Conservation (phyloP, 2,797 vertebrate species). For the Sebastes iracundus region DNA sequence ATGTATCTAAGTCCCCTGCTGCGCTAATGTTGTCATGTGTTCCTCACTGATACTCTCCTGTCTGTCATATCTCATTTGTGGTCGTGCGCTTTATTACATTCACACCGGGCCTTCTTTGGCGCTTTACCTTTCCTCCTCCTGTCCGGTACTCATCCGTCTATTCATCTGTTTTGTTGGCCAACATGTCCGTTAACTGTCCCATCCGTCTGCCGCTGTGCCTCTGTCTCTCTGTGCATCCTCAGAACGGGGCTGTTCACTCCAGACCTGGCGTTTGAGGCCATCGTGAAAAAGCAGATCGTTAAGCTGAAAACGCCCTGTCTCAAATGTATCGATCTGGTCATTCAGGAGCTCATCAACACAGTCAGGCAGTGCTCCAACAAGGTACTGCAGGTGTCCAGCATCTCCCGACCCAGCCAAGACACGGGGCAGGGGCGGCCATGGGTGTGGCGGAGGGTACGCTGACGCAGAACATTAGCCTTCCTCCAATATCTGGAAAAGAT, state of each 20-base stretch:
- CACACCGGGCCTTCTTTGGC: background rate
- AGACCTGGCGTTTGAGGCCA: constrained; percentile 98
- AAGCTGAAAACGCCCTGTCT: constrained; percentile 99
- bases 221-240: constrained; percentile 80
- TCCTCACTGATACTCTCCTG: constrained; percentile 8
- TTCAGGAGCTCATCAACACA: constrained; percentile 98
- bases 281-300: constrained; percentile 99
- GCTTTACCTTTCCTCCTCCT: background rate
- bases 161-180: constrained; percentile 6
- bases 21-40: constrained; percentile 36
- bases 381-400: constrained; percentile 86
- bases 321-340: constrained; percentile 98
- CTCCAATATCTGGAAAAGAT: background rate
- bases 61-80: constrained; percentile 21
- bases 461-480: constrained; percentile 33
- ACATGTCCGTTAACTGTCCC: constrained; percentile 68
- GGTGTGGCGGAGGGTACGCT: constrained; percentile 59
- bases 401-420: constrained; percentile 70
- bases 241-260: constrained; percentile 99
- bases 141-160: background rate
- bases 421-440: constrained; percentile 51
- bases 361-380: constrained; percentile 96
- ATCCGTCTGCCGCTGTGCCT: constrained; percentile 71
- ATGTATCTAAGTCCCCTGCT: constrained; percentile 45
- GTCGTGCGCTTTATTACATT: constrained; percentile 14